Percentiles rank a stretch among this genome's conserved stretches.
phyloP scores from a whole-genome alignment of 2,888 invertebrate species.

The Amiota mariae region DNA sequence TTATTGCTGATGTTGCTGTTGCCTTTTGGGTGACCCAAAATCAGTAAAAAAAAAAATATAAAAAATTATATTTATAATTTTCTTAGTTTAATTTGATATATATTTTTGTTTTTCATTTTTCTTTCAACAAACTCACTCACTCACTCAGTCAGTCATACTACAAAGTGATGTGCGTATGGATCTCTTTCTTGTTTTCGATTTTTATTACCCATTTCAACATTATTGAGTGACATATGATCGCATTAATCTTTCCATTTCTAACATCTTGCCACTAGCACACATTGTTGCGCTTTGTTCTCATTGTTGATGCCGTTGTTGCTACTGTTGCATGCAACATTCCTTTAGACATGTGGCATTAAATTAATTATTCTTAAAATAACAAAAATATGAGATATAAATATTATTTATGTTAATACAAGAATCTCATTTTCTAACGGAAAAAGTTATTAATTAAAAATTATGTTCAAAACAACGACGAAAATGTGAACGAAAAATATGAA shows the following conservation, averaged over 20 bases:
- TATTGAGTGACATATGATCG: conserved; percentile 65
- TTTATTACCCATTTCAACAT: conserved; percentile 46
- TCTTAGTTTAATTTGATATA: too few relatives aligned
- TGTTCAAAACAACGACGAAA: too few relatives aligned
- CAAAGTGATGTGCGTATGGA: too few relatives aligned
- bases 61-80: too few relatives aligned
- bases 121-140: neutral
- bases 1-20: too few relatives aligned
- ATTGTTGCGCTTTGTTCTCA: neutral
- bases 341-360: conserved; percentile 19
- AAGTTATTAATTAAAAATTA: neutral
- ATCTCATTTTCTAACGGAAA: neutral
- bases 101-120: neutral
- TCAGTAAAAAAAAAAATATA: too few relatives aligned
- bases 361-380: conserved; percentile 20
- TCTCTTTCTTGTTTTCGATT: conserved; percentile 34
- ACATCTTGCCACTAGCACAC: neutral
- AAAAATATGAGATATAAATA: neutral
- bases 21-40: too few relatives aligned
- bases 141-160: too few relatives aligned
- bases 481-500: too few relatives aligned
- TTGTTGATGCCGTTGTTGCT: conserved; percentile 1
- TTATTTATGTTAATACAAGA: too few relatives aligned
- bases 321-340: conserved; percentile 1
- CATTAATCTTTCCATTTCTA: conserved; percentile 63